A percentile compares a stretch with the other conserved stretches of the same genome.
Conservation (phyloP, 1,140 invertebrate species). For the Neuroterus valhalla region DNA sequence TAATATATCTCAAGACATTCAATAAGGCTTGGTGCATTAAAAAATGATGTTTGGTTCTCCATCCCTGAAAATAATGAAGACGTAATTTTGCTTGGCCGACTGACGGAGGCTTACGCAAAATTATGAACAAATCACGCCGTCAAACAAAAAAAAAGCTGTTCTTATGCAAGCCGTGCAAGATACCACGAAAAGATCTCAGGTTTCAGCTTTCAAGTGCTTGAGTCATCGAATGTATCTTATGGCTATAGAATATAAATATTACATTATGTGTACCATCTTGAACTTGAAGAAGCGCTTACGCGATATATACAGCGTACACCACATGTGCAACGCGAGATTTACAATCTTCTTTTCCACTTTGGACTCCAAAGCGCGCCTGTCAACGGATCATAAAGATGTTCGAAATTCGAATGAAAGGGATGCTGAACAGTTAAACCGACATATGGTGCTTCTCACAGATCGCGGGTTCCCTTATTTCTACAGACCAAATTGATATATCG, state of each 20-base stretch:
- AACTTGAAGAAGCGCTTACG: neutral
- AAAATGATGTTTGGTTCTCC: neutral
- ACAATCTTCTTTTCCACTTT: constrained; percentile 56
- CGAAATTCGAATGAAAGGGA: constrained; percentile 44
- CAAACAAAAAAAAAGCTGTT: neutral
- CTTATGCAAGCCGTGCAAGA: neutral
- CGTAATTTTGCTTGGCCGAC: neutral
- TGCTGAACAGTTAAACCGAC: constrained; percentile 39
- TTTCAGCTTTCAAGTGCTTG: constrained; percentile 30
- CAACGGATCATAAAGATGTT: constrained; percentile 62
- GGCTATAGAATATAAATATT: no score
- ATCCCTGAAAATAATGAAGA: neutral
- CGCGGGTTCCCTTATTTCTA: neutral
- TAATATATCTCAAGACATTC: no score
- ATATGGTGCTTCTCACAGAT: constrained; percentile 58
- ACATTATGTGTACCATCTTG: neutral
- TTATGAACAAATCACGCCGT: neutral
- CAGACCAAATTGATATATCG: no score
- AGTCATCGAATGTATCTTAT: constrained; percentile 28
- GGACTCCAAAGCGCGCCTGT: constrained; percentile 58
- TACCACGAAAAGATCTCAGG: neutral
- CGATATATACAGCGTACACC: constrained; percentile 25
- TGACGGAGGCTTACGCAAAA: neutral
- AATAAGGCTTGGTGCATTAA: no score
- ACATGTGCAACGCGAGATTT: constrained; percentile 49